Evolutionary conservation across 1,140 invertebrate genomes (phyloP).

Genomic region (Drosophila fuyamai): DNA sequence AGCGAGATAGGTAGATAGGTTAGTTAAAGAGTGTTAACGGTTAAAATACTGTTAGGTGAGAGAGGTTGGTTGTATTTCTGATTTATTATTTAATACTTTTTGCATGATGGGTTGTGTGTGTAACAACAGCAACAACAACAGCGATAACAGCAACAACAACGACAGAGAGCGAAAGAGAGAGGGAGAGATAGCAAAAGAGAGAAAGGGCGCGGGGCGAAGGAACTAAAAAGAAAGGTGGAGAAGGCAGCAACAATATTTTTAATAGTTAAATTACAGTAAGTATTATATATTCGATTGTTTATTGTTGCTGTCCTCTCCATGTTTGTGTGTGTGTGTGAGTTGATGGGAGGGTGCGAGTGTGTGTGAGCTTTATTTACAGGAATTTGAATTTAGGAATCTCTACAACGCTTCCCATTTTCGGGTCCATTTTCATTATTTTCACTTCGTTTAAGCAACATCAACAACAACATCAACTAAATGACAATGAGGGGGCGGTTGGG

Average conservation of each 20-base stretch:
- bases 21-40: conserved; percentile 31
- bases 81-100: conserved; percentile 8
- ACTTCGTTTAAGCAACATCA: conserved; percentile 44
- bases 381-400: not conserved
- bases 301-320: conserved; percentile 9
- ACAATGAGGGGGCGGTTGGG: conserved; percentile 13
- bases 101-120: conserved; percentile 45
- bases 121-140: conserved; percentile 39
- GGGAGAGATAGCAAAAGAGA: conserved; percentile 6
- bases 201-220: conserved; percentile 1
- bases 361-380: conserved; percentile 42
- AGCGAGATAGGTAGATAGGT: conserved; percentile 23
- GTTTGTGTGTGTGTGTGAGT: not conserved
- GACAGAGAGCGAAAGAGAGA: conserved; percentile 37
- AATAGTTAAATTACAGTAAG: conserved; percentile 7
- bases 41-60: conserved; percentile 33
- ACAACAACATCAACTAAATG: conserved; percentile 53
- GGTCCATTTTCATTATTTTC: conserved; percentile 1
- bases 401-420: conserved; percentile 1
- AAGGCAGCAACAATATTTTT: conserved; percentile 9
- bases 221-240: conserved; percentile 19
- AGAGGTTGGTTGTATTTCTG: conserved; percentile 11
- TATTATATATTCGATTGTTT: conserved; percentile 2
- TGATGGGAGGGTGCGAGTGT: conserved; percentile 1
- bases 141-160: conserved; percentile 56